Evolutionary conservation across 1,140 invertebrate genomes (phyloP).

Genomic region (Harlomillsia oculata): DNA sequence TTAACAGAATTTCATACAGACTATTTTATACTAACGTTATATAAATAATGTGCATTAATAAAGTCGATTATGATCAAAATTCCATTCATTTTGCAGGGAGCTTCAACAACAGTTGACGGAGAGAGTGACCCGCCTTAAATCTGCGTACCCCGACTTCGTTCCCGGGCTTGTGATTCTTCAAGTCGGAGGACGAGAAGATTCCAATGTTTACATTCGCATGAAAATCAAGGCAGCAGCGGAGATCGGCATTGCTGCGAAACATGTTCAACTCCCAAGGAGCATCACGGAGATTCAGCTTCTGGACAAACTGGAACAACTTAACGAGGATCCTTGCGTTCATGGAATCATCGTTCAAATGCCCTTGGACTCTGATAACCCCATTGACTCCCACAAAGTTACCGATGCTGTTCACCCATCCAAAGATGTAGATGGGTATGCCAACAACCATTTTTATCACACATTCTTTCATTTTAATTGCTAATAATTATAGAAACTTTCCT

Average conservation of each 20-base stretch:
- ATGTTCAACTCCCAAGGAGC: constrained; percentile 68
- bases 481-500: not conserved
- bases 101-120: constrained; percentile 58
- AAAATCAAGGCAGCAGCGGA: constrained; percentile 87
- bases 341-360: constrained; percentile 98
- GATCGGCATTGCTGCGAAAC: constrained; percentile 76
- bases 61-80: not conserved
- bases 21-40: not conserved
- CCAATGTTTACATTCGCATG: constrained; percentile 96
- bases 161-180: constrained; percentile 75
- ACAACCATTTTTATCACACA: not conserved
- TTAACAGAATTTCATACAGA: not conserved
- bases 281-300: constrained; percentile 70
- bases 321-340: constrained; percentile 72
- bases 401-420: constrained; percentile 75
- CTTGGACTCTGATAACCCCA: constrained; percentile 66
- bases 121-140: constrained; percentile 54
- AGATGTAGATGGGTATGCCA: constrained; percentile 82
- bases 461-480: not conserved
- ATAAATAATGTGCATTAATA: not conserved
- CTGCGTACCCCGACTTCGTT: constrained; percentile 51
- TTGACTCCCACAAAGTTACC: constrained; percentile 78
- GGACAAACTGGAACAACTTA: constrained; percentile 62
- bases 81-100: constrained; percentile 47
- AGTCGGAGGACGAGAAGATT: constrained; percentile 90